A percentile compares a stretch with the other conserved stretches of the same genome.
Evolutionary conservation across 2,113 vertebrate genomes (phyloP).

Genomic region (Erinaceus europaeus): DNA sequence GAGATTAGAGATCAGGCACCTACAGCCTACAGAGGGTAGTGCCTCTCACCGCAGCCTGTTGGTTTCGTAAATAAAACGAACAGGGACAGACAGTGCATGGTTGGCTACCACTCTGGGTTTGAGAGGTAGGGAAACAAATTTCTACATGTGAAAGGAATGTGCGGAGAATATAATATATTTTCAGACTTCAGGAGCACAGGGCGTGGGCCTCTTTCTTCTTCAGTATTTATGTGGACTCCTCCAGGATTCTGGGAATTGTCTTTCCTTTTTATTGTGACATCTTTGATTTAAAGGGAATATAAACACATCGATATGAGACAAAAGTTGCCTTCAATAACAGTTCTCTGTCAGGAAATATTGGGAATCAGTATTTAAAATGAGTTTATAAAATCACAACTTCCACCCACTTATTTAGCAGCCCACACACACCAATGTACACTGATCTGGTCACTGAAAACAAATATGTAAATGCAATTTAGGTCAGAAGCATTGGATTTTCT

Average conservation of each 20-base stretch:
- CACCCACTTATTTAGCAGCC: neutral
- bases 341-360: conserved; percentile 15
- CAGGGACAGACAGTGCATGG: neutral
- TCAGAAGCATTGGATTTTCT: conserved; percentile 9
- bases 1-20: conserved; percentile 53
- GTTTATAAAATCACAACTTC: conserved; percentile 29
- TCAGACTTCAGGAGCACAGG: neutral
- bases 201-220: neutral
- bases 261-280: conserved; percentile 34
- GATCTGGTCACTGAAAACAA: neutral
- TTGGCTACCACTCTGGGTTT: neutral
- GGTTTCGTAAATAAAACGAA: conserved; percentile 51
- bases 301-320: neutral
- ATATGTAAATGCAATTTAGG: neutral
- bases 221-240: neutral
- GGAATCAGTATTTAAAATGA: neutral
- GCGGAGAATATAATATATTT: neutral
- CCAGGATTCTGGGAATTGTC: neutral
- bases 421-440: neutral
- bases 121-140: conserved; percentile 37
- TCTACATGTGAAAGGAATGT: neutral
- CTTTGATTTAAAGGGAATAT: conserved; percentile 39
- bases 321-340: neutral
- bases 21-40: neutral
- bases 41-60: conserved; percentile 12